Conservation (phyloP, 1,140 invertebrate genomes). For the Amyelois transitella region DNA sequence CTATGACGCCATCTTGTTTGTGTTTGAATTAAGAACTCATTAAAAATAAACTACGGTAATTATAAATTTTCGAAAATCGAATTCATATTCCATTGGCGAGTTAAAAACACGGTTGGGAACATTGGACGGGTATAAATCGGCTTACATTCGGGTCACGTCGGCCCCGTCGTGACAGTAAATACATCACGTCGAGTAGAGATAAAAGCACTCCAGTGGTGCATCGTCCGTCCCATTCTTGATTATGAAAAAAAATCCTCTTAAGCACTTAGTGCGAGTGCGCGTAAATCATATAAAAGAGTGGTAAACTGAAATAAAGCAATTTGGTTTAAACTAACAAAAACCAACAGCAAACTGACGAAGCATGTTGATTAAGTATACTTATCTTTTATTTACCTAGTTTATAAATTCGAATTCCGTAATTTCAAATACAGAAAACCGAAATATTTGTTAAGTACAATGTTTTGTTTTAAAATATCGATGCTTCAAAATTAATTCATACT, state of each 20-base stretch:
- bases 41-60: background rate
- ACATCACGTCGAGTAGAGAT: constrained; percentile 61
- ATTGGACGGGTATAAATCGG: constrained; percentile 40
- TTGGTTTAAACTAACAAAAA: background rate
- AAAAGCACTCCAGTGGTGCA: constrained; percentile 49
- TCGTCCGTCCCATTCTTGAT: constrained; percentile 44
- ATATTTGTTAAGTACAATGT: background rate
- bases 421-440: background rate
- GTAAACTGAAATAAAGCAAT: no score
- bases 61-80: constrained; percentile 5
- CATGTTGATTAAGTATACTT: background rate
- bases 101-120: constrained; percentile 24
- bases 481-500: no score
- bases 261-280: constrained; percentile 44
- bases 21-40: background rate
- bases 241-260: constrained; percentile 43
- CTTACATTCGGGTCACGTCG: constrained; percentile 63
- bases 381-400: background rate
- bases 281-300: constrained; percentile 15
- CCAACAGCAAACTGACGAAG: background rate
- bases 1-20: background rate
- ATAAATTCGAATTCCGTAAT: background rate
- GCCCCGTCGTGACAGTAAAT: constrained; percentile 56
- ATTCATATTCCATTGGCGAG: constrained; percentile 10
- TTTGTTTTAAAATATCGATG: background rate